These are phyloP conservation scores for Bagarius yarrelli DNA, from an alignment of 2,113 vertebrate species.

Conservation along the genomic window DNA sequence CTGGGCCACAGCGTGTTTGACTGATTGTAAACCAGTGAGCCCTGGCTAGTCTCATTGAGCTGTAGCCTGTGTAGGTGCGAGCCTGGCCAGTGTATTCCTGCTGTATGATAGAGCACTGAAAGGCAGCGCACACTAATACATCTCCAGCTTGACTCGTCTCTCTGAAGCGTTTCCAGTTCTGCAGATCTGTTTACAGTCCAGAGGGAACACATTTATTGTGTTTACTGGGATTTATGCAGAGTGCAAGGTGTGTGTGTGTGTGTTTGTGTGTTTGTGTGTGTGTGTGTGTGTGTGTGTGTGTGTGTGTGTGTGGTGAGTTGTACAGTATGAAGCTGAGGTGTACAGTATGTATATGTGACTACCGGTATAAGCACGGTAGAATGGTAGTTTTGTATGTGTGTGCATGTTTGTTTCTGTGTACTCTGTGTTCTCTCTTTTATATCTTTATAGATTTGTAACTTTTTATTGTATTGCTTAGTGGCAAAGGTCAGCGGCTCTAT, in stretches of 20 bases:
- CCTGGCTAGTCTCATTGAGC: slow-evolving; percentile 71
- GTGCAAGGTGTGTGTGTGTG: slow-evolving; percentile 53
- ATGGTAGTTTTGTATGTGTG: slow-evolving; percentile 22
- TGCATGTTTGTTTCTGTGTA: slow-evolving; percentile 39
- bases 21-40: slow-evolving; percentile 73
- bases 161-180: slow-evolving; percentile 64
- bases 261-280: slow-evolving; percentile 52
- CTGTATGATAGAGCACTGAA: slow-evolving; percentile 54
- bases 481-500: not conserved
- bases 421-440: not conserved
- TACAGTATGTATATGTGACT: not conserved
- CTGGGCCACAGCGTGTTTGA: slow-evolving; percentile 63
- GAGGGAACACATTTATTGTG: slow-evolving; percentile 67
- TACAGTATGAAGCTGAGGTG: slow-evolving; percentile 8
- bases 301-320: slow-evolving; percentile 38
- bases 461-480: not conserved
- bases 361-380: not conserved
- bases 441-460: not conserved
- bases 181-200: slow-evolving; percentile 63
- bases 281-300: slow-evolving; percentile 48
- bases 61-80: slow-evolving; percentile 34
- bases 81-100: slow-evolving; percentile 45
- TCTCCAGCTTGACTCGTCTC: slow-evolving; percentile 59
- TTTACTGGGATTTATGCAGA: slow-evolving; percentile 60
- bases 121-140: slow-evolving; percentile 52